Percentiles rank a stretch among this genome's conserved stretches.
These are phyloP conservation scores for Pipa parva DNA, from an alignment of 2,113 vertebrate species.

Conservation along the genomic window DNA sequence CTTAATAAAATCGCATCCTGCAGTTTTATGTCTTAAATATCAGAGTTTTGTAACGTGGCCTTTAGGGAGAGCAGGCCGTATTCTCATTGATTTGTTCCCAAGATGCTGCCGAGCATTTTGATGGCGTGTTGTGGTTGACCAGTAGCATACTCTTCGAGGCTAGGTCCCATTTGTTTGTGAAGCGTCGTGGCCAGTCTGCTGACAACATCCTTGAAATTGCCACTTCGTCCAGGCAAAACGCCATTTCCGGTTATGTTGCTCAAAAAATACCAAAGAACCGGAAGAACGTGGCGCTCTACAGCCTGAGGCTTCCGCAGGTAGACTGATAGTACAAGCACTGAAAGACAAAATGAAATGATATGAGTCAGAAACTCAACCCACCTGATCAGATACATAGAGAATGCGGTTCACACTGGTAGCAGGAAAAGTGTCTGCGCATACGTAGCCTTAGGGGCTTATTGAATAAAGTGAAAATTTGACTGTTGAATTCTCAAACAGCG, in stretches of 20 bases:
- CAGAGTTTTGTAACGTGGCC: no score
- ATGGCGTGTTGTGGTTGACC: conserved; percentile 44
- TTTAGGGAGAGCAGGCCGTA: no score
- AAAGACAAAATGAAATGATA: neutral
- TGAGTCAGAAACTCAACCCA: no score
- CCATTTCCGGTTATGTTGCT: conserved; percentile 41
- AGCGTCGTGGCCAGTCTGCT: conserved; percentile 45
- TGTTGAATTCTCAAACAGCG: no score
- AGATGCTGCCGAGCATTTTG: conserved; percentile 44
- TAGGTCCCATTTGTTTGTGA: conserved; percentile 52
- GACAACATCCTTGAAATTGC: conserved; percentile 13
- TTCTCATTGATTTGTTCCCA: conserved; percentile 14
- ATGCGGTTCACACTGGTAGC: no score
- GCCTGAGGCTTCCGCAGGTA: conserved; percentile 51
- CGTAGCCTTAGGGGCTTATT: no score
- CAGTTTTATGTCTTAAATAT: no score
- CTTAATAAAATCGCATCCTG: no score
- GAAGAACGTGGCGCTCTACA: conserved; percentile 46
- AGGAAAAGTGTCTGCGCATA: no score
- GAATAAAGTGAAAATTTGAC: no score
- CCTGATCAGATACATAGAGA: no score
- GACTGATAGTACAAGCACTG: conserved; percentile 56
- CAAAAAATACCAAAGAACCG: conserved; percentile 60
- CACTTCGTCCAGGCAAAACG: neutral
- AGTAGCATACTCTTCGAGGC: conserved; percentile 41